phyloP scores from a whole-genome alignment of 2,797 vertebrate species.

The Eremophila alpestris region DNA sequence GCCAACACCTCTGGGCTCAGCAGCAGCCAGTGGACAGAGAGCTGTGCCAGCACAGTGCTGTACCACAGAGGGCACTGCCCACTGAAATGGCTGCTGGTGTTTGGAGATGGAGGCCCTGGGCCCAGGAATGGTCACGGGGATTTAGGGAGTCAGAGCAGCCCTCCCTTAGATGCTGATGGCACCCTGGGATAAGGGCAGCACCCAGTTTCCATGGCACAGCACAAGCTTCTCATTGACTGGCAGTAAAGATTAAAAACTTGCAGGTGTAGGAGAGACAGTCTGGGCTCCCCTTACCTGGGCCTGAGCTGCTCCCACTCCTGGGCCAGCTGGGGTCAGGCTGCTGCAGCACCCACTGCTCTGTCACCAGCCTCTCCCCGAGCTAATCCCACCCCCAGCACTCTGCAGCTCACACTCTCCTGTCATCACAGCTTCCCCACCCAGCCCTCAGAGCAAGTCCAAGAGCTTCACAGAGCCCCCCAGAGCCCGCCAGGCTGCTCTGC shows the following conservation, averaged over 20 bases:
- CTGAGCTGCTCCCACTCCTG: background rate
- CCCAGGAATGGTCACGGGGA: rapidly evolving
- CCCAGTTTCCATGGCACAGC: background rate
- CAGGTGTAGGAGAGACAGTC: too few species aligned
- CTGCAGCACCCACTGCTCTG: background rate
- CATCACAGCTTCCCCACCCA: background rate
- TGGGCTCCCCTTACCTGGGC: background rate
- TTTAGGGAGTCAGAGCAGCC: background rate
- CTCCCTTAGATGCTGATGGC: background rate
- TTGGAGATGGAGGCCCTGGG: background rate
- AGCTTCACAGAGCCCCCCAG: background rate
- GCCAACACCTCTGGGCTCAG: background rate
- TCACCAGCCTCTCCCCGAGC: background rate
- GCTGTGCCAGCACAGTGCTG: background rate
- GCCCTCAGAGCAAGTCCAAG: too few species aligned
- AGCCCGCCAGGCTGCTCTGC: background rate
- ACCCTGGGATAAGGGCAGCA: background rate
- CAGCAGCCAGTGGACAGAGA: background rate
- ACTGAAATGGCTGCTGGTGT: background rate
- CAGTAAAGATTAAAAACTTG: background rate
- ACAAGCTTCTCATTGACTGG: background rate
- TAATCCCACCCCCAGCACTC: background rate
- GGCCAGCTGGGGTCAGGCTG: background rate
- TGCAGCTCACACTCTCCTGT: background rate
- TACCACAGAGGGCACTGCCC: rapidly evolving